Evolutionary conservation across 1,140 invertebrate genomes (phyloP).

Genomic region (Adoxophyes honmai): DNA sequence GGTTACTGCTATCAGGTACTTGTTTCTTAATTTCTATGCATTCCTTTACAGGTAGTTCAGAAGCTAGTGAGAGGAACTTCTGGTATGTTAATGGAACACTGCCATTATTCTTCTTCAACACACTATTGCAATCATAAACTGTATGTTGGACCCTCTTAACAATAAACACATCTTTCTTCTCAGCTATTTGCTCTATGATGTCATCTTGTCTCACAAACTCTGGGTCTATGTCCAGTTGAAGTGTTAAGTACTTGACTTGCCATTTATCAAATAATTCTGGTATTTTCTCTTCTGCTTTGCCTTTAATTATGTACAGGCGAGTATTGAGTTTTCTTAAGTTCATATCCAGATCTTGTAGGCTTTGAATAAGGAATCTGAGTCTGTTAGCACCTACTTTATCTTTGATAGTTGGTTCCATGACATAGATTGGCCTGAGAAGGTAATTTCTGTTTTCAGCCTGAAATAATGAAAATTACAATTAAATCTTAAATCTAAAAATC

Average conservation of each 20-base stretch:
- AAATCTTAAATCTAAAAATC: neutral
- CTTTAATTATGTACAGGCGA: conserved; percentile 82
- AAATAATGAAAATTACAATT: conserved; percentile 29
- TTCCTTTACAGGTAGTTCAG: conserved; percentile 77
- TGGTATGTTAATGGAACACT: conserved; percentile 84
- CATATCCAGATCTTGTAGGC: conserved; percentile 82
- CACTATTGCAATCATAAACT: conserved; percentile 81
- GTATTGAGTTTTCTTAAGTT: conserved; percentile 77
- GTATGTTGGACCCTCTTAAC: conserved; percentile 83
- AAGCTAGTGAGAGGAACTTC: conserved; percentile 81
- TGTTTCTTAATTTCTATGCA: conserved; percentile 69
- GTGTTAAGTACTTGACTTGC: conserved; percentile 82
- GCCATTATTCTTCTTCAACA: conserved; percentile 82
- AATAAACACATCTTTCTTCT: conserved; percentile 79
- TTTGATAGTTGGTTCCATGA: conserved; percentile 82
- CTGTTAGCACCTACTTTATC: conserved; percentile 82
- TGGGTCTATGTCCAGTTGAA: conserved; percentile 85
- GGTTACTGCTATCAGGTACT: conserved; percentile 67
- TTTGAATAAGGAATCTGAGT: conserved; percentile 84
- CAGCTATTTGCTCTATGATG: conserved; percentile 79
- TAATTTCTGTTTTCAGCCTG: conserved; percentile 71
- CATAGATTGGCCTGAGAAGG: conserved; percentile 81
- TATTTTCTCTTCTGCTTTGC: conserved; percentile 80
- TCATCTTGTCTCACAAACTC: conserved; percentile 81
- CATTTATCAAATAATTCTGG: conserved; percentile 82